These are phyloP conservation scores for Amblyjoppa proteus DNA, from an alignment of 2,888 invertebrate genomes.

Conservation along the genomic window DNA sequence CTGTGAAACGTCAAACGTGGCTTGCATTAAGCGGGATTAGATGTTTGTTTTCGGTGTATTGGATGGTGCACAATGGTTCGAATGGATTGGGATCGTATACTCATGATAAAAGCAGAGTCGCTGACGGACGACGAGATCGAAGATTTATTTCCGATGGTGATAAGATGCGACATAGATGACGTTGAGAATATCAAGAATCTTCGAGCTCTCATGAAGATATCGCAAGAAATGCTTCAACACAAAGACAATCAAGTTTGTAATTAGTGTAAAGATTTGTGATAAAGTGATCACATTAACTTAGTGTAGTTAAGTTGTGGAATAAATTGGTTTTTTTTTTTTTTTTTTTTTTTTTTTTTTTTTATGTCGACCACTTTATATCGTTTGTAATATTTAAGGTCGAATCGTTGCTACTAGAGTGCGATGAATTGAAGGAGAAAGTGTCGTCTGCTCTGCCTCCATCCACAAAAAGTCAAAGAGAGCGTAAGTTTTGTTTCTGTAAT, in stretches of 20 bases:
- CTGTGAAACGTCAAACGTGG: constrained; percentile 52
- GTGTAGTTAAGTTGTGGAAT: constrained; percentile 39
- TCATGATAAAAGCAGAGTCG: constrained; percentile 74
- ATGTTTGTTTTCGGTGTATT: constrained; percentile 27
- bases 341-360: background rate
- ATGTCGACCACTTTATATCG: background rate
- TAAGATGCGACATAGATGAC: constrained; percentile 88
- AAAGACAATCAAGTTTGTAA: constrained; percentile 89
- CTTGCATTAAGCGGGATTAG: constrained; percentile 23
- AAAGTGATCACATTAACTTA: constrained; percentile 21
- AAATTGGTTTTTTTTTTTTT: background rate
- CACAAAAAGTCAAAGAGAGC: constrained; percentile 51
- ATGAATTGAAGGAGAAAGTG: constrained; percentile 83
- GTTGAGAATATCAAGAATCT: constrained; percentile 87
- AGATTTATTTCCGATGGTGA: constrained; percentile 87
- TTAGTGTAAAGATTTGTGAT: constrained; percentile 19
- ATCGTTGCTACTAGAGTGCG: constrained; percentile 86
- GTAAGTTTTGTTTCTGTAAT: constrained; percentile 32
- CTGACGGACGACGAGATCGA: constrained; percentile 88
- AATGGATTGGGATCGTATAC: constrained; percentile 77
- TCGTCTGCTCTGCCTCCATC: constrained; percentile 65
- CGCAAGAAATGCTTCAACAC: constrained; percentile 89
- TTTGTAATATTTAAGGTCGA: constrained; percentile 83
- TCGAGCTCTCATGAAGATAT: constrained; percentile 87
- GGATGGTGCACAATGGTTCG: constrained; percentile 71